Base-by-base conservation (phyloP, 1,140 invertebrate genomes). In the Chironomus tepperi region DNA sequence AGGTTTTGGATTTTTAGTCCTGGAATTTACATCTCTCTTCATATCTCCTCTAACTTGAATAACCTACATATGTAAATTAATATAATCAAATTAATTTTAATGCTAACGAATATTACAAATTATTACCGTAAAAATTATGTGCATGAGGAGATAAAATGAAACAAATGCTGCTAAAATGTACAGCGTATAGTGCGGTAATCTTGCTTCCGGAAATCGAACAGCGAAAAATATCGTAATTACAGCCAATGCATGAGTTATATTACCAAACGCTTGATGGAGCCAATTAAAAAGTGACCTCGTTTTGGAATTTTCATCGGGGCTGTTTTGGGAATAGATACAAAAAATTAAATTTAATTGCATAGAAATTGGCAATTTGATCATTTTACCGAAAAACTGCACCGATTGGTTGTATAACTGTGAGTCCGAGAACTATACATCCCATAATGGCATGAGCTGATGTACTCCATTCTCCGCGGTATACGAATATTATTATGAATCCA, bases 171-270 rank as follows among this genome's bases (percentile, higher is more conserved):
- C 92, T 74, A 98, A 81, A 70, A 98, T 89, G 87, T 89, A 97
- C 76, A 93, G 89, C 76, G 91, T 88, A 90, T 93, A 95, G 73
- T 89, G 86, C 0, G 95, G 93, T 70, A 97, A 83, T 79, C 92
- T 89, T 12, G 94, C 92, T 83, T 94, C 93, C 76, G 87, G 88
- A 76, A 98, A 84, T 77, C 89, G 88, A 16, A 94, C 90, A 47
- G 95, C 93, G 79, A 98, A 93, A 87, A 98, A 98, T 77, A 98
- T 93, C 73, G 94, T 92, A 8, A 94, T 89, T 84, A 98, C 10
- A 79, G 89, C 93, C 74, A 96, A 85, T 77, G 97, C 93, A 80
- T 97, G 94, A 3, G 95, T 95, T 16, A 89, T 83, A 82, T 97
- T 98, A 73, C 96, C 96, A 77, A 95, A 87, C 67, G 93, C 84